phyloP scores from a whole-genome alignment of 1,140 invertebrate genomes.

The Brachystomella parvula region DNA sequence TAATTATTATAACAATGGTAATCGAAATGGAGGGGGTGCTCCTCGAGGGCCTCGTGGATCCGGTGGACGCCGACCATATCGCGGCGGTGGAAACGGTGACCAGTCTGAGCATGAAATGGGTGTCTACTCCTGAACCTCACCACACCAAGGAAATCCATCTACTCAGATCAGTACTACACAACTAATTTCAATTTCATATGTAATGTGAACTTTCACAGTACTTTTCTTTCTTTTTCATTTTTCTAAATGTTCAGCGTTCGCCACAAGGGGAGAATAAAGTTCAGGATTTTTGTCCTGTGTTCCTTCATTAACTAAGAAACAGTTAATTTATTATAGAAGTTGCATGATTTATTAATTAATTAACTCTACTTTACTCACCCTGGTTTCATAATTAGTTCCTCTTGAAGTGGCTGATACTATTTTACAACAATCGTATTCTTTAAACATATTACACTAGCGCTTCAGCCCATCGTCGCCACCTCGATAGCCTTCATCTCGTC shows the following conservation, averaged over 20 bases:
- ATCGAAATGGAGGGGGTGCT: background rate
- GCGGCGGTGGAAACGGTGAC: background rate
- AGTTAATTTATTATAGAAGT: too few species aligned
- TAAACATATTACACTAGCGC: too few species aligned
- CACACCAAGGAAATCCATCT: background rate
- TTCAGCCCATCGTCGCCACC: background rate
- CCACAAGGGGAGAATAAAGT: background rate
- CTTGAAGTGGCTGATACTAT: too few species aligned
- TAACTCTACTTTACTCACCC: too few species aligned
- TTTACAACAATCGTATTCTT: too few species aligned
- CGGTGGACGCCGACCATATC: background rate
- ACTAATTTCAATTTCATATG: background rate
- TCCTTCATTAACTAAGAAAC: too few species aligned
- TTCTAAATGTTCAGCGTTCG: background rate
- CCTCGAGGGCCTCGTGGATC: background rate
- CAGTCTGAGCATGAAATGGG: background rate
- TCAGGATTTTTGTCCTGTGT: background rate
- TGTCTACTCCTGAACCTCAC: background rate
- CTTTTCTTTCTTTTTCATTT: slow-evolving; percentile 14
- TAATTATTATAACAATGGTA: background rate
- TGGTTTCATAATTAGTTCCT: too few species aligned
- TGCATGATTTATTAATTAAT: too few species aligned
- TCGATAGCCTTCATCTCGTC: background rate
- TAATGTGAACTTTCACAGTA: too few species aligned
- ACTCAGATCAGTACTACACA: background rate